phyloP scores from a whole-genome alignment of 2,888 invertebrate species.

The Hirudinaria manillensis region DNA sequence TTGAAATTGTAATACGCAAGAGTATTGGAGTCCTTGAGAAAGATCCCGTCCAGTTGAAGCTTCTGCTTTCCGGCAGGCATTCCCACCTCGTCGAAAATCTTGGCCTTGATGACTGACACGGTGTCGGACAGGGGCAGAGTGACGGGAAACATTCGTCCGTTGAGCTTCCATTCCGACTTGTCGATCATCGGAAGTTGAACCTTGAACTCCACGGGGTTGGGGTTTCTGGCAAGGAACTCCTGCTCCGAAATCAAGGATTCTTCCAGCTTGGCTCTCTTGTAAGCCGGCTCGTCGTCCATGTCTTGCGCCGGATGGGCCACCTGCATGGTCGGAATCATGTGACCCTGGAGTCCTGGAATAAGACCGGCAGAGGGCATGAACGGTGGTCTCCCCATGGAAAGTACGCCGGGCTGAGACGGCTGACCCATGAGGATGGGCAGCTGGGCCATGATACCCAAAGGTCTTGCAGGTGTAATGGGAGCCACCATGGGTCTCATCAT shows the following conservation, averaged over 20 bases:
- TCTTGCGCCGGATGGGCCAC: not conserved
- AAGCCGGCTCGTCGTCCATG: slow-evolving; percentile 69
- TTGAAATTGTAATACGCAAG: slow-evolving; percentile 91
- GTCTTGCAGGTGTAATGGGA: slow-evolving; percentile 37
- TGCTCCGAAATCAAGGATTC: slow-evolving; percentile 85
- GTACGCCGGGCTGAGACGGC: slow-evolving; percentile 4
- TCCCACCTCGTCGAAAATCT: slow-evolving; percentile 76
- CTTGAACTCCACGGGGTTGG: slow-evolving; percentile 73
- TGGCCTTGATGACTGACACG: slow-evolving; percentile 77
- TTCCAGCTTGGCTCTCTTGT: slow-evolving; percentile 81
- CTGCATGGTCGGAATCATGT: slow-evolving; percentile 12
- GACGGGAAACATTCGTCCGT: slow-evolving; percentile 77
- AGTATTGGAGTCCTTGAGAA: slow-evolving; percentile 91
- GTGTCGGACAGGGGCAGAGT: slow-evolving; percentile 71
- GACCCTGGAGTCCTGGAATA: slow-evolving; percentile 17
- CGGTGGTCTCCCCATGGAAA: slow-evolving; percentile 21
- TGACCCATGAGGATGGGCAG: slow-evolving; percentile 23
- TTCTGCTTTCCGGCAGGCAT: slow-evolving; percentile 95
- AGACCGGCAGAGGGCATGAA: slow-evolving; percentile 9
- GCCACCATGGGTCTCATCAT: slow-evolving; percentile 47
- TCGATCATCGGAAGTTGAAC: slow-evolving; percentile 80
- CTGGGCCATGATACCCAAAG: slow-evolving; percentile 20
- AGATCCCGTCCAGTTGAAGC: slow-evolving; percentile 88
- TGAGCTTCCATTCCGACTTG: slow-evolving; percentile 88
- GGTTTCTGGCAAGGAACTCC: slow-evolving; percentile 60